Percentiles rank a stretch among this genome's conserved stretches.
Conservation (phyloP, 1,140 invertebrate genomes). For the Drosophila lacteicornis region DNA sequence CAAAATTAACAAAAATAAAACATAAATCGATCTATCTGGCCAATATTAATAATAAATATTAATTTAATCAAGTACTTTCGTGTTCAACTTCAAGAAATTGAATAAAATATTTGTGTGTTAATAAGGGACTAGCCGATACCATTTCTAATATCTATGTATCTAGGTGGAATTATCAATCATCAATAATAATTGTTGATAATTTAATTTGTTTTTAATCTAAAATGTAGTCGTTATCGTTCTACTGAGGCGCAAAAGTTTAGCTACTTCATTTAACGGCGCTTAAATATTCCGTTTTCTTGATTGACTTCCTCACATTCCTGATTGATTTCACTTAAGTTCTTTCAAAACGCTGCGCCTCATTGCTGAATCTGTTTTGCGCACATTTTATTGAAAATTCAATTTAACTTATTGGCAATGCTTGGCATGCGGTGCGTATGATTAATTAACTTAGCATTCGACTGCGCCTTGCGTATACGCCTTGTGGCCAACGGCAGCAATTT, state of each 20-base stretch:
- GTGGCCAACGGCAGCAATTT: slow-evolving; percentile 26
- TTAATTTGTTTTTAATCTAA: background rate
- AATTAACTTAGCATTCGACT: slow-evolving; percentile 57
- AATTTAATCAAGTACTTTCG: no score
- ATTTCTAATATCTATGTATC: no score
- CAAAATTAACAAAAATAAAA: no score
- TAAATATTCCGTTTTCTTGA: slow-evolving; percentile 17
- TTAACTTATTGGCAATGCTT: slow-evolving; percentile 57
- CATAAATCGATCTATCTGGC: no score
- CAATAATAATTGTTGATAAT: background rate
- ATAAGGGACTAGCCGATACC: no score
- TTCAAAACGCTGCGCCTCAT: slow-evolving; percentile 15
- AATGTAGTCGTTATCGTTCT: background rate
- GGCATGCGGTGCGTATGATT: slow-evolving; percentile 68
- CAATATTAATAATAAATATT: no score
- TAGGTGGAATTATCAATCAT: background rate
- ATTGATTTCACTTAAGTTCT: slow-evolving; percentile 36
- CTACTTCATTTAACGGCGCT: background rate
- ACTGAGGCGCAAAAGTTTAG: background rate
- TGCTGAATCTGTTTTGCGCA: slow-evolving; percentile 36
- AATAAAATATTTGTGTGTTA: background rate
- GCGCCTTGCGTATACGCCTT: slow-evolving; percentile 51
- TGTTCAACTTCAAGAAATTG: no score
- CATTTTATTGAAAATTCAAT: slow-evolving; percentile 61
- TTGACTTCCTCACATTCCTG: slow-evolving; percentile 9